These are phyloP conservation scores for Ochropacha duplaris DNA, from an alignment of 2,888 invertebrate species.

Conservation along the genomic window DNA sequence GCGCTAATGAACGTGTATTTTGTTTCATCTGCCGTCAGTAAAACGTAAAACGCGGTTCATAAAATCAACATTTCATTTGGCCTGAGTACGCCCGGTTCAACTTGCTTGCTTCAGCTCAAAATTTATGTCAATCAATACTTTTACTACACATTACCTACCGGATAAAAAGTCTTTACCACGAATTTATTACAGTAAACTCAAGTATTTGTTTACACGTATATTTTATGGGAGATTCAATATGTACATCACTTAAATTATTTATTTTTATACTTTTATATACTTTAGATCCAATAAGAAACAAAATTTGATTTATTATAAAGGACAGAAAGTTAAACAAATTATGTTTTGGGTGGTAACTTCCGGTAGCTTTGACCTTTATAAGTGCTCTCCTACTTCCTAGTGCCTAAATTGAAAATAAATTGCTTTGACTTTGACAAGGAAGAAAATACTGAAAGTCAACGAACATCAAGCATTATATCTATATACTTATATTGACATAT, in stretches of 20 bases:
- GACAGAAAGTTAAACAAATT: no score
- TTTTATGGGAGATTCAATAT: background rate
- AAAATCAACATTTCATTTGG: conserved; percentile 74
- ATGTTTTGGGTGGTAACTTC: no score
- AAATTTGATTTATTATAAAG: no score
- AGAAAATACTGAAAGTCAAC: no score
- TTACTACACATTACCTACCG: conserved; percentile 45
- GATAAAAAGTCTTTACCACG: conserved; percentile 25
- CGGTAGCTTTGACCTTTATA: no score
- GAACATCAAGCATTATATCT: no score
- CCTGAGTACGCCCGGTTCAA: conserved; percentile 40
- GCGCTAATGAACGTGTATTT: conserved; percentile 80
- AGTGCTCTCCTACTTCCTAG: no score
- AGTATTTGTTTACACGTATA: background rate
- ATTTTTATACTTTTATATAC: no score
- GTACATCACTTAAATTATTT: background rate
- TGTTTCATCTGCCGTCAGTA: conserved; percentile 72
- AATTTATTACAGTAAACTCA: conserved; percentile 6
- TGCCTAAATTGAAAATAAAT: no score
- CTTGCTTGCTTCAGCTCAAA: conserved; percentile 49
- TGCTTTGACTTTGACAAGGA: no score
- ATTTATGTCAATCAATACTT: conserved; percentile 66
- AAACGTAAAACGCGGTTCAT: conserved; percentile 60
- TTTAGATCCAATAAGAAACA: background rate
- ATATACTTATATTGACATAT: no score